Evolutionary conservation across 1,140 invertebrate species (phyloP).

Genomic region (Chironomus striatipennis): DNA sequence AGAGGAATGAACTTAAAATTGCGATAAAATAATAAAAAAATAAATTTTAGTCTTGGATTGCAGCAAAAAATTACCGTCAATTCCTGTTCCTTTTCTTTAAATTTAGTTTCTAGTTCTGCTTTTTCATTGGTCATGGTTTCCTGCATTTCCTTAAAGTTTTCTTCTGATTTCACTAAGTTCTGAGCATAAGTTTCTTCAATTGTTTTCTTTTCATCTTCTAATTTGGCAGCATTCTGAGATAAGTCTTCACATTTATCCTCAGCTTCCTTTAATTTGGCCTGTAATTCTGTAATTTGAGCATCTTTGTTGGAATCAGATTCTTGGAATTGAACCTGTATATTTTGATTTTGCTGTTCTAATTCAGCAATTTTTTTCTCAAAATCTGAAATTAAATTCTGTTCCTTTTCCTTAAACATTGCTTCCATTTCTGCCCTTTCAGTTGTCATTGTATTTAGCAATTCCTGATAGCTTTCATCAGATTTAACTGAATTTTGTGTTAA

Average conservation of each 20-base stretch:
- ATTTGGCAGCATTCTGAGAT: slow-evolving; percentile 28
- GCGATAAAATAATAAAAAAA: no score
- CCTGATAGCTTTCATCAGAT: slow-evolving; percentile 21
- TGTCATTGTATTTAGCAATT: background rate
- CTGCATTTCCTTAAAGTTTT: slow-evolving; percentile 30
- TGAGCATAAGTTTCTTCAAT: slow-evolving; percentile 34
- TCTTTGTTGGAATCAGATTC: no score
- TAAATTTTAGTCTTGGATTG: no score
- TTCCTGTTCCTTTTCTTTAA: slow-evolving; percentile 19
- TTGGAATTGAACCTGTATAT: no score
- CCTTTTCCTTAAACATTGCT: slow-evolving; percentile 26
- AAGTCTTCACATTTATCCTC: slow-evolving; percentile 28
- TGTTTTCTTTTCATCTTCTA: slow-evolving; percentile 30
- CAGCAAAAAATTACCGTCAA: slow-evolving; percentile 10
- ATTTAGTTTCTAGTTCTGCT: slow-evolving; percentile 27
- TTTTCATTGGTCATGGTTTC: slow-evolving; percentile 19
- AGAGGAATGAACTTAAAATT: no score
- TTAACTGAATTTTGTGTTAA: slow-evolving; percentile 28
- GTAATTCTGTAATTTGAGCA: slow-evolving; percentile 28
- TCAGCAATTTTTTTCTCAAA: background rate
- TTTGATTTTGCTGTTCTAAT: no score
- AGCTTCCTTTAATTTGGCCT: slow-evolving; percentile 28
- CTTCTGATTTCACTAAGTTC: slow-evolving; percentile 33
- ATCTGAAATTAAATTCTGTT: slow-evolving; percentile 25
- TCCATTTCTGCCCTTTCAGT: slow-evolving; percentile 27